Base-by-base conservation (phyloP, 2,113 vertebrate genomes). In the Girardinichthys multiradiatus region DNA sequence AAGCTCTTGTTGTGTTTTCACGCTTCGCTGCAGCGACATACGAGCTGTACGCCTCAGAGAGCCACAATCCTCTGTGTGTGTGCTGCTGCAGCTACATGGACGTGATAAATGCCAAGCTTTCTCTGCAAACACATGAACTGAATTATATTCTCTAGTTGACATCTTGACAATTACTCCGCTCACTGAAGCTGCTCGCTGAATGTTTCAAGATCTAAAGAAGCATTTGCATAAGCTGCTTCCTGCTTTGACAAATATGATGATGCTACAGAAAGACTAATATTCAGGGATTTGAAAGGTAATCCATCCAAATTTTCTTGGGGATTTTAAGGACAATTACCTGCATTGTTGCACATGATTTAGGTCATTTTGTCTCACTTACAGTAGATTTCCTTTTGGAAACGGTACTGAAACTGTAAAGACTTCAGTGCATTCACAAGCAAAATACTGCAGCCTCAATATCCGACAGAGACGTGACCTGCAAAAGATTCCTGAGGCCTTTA, bases 1-100 rank as follows among this genome's bases (percentile, higher is more conserved):
- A 28, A 63, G 35, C 61, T 11, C 67, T 45, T 26, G 72, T 77
- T 39, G 35, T 70, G 29, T 77, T 35, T 68, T 48, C 64, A 66
- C 0, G 62, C 70, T 14, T 64, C 13, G 0, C 66, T 29, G 67
- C 29, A n/a, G 37, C 11, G 28, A n/a, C 45, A 68, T 51, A 57
- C 48, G 27, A 73, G 45, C 72, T 2, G 63, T 64, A 39, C 26
- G 4, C 77, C 70, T 45, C 28, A 45, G 2, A 74, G 59, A 67
- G 70, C 71, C 77, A 70, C 33, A 54, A 58, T 54, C 30, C 70
- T 3, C 11, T 60, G 35, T 64, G 60, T 35, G 67, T 30, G 61
- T 0, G 21, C 64, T 0, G 15, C 64, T 3, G 28, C 64, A 59
- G 64, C 21, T 12, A 58, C 27, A 6, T 68, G 27, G 9, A 29